Evolutionary conservation across 2,113 vertebrate genomes (phyloP).

Genomic region (Dicrurus megarhynchus): DNA sequence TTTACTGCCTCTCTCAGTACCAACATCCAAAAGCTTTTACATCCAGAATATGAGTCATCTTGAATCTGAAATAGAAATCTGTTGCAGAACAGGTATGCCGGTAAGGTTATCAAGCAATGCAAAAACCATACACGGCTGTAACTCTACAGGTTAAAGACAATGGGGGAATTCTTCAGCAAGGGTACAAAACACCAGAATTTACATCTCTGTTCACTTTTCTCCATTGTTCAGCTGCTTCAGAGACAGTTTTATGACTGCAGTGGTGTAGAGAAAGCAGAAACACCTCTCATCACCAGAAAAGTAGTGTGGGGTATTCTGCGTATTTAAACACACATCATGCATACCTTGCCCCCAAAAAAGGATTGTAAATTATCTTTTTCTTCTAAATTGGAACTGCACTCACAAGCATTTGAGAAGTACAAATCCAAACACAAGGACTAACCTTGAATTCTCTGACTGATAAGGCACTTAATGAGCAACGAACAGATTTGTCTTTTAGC

Average conservation of each 20-base stretch:
- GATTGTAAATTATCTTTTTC: not conserved
- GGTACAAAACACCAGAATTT: not conserved
- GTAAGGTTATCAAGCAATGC: not conserved
- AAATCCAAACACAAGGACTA: not conserved
- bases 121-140: not conserved
- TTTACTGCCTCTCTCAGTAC: not conserved
- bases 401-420: not conserved
- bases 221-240: not conserved
- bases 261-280: not conserved
- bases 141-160: not conserved
- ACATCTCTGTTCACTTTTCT: not conserved
- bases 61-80: not conserved
- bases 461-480: not conserved
- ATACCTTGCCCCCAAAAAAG: fast-evolving
- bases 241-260: not conserved
- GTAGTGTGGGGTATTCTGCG: fast-evolving
- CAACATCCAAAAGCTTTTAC: not conserved
- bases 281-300: not conserved
- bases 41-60: not conserved
- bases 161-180: not conserved
- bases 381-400: not conserved
- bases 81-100: not conserved
- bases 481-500: not conserved
- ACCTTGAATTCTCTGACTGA: not conserved
- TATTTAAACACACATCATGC: not conserved